A percentile compares a stretch with the other conserved stretches of the same genome.
phyloP scores from a whole-genome alignment of 2,888 invertebrate species.

The Bhutanitis thaidina region DNA sequence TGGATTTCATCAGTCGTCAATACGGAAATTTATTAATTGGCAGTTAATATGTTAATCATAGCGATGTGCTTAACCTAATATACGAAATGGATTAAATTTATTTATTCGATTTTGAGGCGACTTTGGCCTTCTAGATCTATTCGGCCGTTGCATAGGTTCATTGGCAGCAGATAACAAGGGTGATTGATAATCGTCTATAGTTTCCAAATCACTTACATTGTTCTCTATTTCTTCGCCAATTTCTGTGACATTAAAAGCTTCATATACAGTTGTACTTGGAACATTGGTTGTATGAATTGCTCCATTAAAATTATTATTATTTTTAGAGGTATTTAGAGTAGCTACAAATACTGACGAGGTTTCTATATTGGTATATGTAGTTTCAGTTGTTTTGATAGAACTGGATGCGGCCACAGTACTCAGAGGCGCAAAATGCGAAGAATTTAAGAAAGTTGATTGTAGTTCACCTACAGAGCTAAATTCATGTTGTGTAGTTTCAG shows the following conservation, averaged over 20 bases:
- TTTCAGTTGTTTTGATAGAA: neutral
- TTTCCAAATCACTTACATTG: constrained; percentile 37
- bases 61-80: constrained; percentile 55
- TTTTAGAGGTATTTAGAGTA: neutral
- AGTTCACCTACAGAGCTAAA: neutral
- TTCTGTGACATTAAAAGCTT: constrained; percentile 18
- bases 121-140: constrained; percentile 61
- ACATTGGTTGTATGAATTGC: neutral
- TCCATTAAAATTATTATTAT: neutral
- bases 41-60: constrained; percentile 38
- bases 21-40: constrained; percentile 39
- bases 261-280: neutral
- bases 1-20: constrained; percentile 28
- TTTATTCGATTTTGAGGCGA: constrained; percentile 49
- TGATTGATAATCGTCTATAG: constrained; percentile 61
- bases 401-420: neutral
- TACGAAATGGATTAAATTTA: constrained; percentile 73
- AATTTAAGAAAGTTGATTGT: neutral
- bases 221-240: constrained; percentile 27
- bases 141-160: constrained; percentile 64
- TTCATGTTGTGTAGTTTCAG: constrained; percentile 1
- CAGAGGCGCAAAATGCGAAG: neutral
- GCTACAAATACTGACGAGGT: neutral
- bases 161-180: constrained; percentile 67
- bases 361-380: neutral